Conservation (phyloP, 2,797 vertebrate genomes). For the Fundulus diaphanus region DNA sequence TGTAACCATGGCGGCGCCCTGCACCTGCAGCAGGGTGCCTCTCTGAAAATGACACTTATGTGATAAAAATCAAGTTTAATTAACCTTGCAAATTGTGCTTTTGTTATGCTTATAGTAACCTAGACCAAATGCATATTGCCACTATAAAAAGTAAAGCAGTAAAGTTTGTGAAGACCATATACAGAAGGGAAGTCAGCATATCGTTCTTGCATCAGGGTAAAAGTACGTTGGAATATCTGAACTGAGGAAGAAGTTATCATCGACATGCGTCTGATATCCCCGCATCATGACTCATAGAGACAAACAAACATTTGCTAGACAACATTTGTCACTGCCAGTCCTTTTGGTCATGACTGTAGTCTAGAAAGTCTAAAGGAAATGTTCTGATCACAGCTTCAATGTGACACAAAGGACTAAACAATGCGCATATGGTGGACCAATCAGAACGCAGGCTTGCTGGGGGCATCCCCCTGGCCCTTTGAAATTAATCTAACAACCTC, state of each 20-base stretch:
- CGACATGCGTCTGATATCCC: not conserved
- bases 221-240: too few species aligned
- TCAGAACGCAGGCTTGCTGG: not conserved
- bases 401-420: not conserved
- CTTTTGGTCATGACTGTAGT: not conserved
- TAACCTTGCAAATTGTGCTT: too few species aligned
- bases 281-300: not conserved
- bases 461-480: not conserved
- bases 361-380: not conserved
- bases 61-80: too few species aligned
- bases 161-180: too few species aligned
- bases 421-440: not conserved
- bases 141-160: too few species aligned
- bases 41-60: too few species aligned
- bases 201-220: too few species aligned
- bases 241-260: not conserved
- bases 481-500: not conserved
- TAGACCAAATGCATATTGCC: too few species aligned
- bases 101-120: too few species aligned
- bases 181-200: too few species aligned
- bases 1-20: too few species aligned
- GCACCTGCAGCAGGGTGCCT: too few species aligned
- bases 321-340: not conserved
- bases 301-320: not conserved
- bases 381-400: not conserved